Percentiles rank a stretch among this genome's conserved stretches.
phyloP scores from a whole-genome alignment of 2,113 vertebrate species.

The Mixornis gularis region DNA sequence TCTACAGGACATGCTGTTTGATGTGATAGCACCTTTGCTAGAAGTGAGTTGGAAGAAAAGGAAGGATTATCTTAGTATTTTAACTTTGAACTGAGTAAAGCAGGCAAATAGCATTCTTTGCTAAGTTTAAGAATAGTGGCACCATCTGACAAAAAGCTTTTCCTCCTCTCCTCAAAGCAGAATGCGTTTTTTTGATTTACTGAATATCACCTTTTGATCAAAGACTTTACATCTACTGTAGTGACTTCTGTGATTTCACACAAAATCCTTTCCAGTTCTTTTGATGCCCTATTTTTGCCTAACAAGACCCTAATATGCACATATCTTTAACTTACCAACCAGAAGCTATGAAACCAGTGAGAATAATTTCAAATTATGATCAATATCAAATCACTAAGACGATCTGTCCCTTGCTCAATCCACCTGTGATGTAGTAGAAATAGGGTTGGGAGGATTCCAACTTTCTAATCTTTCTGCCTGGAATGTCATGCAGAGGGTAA shows the following conservation, averaged over 20 bases:
- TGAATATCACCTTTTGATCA: not conserved
- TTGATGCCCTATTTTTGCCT: not conserved
- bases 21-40: not conserved
- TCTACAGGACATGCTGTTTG: not conserved
- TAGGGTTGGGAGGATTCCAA: not conserved
- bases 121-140: not conserved
- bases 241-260: not conserved
- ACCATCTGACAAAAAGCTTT: not conserved
- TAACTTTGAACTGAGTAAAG: not conserved
- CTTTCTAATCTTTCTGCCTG: not conserved
- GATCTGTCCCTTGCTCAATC: not conserved
- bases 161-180: not conserved
- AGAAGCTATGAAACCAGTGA: not conserved
- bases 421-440: not conserved
- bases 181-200: not conserved
- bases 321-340: not conserved
- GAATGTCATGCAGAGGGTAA: not conserved
- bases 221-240: not conserved
- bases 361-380: not conserved
- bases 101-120: not conserved
- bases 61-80: not conserved
- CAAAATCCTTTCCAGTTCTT: not conserved
- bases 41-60: not conserved
- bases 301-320: not conserved
- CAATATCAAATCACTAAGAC: not conserved